Evolutionary conservation across 2,113 vertebrate genomes (phyloP), one percentile per base, ranked within the genome.

Genomic region (Pyxicephalus adspersus): DNA sequence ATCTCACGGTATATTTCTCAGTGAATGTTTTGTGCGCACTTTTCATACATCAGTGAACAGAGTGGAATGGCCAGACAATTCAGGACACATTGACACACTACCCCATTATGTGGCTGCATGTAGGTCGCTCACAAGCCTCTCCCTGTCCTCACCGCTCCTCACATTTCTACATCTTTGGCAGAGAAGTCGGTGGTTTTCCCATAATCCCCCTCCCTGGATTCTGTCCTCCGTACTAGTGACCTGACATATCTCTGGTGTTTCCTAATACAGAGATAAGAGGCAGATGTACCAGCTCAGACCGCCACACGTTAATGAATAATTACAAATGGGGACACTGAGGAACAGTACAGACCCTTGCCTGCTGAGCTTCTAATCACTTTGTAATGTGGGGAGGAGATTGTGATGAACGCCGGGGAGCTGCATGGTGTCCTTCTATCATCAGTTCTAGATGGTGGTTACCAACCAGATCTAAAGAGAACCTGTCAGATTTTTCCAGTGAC

Each of bases 231-330:
- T 64, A 11, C 63, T 61, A 23, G 16, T 77, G 75, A 77, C 63
- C 75, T 66, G 50, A 64, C 75, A 15, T 45, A 18, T 17, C 16
- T 23, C 15, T 63, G 22, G 22, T 45, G 45, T 55, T 54, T 63
- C 74, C 74, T 64, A 64, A 76, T 63, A 61, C 16, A 8, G 26
- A 64, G 74, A 76, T 63, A 76, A 64, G 74, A 13, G 8, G 23
- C 58, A 23, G 19, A 74, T 60, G n/a, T 13, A 60, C 70, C 7
- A 31, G 29, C 51, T 15, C 60, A 51, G n/a, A 51, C 7, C 68
- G 23, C 54, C 57, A 57, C 6, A n/a, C 29, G 51, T 76, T 77
- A 65, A 77, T 77, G 20, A 77, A 54, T 77, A 65, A 77, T 65
- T 38, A 9, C 22, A n/a, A 8, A 55, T 6, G 54, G 13, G 72